A percentile compares a stretch with the other conserved stretches of the same genome.
Conservation (phyloP, 2,797 vertebrate genomes). For the Manis javanica region DNA sequence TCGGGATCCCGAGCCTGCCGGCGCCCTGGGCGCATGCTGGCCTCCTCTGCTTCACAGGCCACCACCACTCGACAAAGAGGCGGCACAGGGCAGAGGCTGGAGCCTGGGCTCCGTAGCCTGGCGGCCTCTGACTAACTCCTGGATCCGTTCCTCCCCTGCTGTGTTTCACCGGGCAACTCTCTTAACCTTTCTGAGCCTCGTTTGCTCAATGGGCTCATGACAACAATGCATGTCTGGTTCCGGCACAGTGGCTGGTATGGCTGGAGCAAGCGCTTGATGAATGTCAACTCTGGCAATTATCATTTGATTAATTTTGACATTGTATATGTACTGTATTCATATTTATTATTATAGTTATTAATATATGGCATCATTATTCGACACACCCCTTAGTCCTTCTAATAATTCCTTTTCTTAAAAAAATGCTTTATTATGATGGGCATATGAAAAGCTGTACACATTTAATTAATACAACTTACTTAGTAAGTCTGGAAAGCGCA, state of each 20-base stretch:
- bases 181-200: background rate
- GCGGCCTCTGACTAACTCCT: fast-evolving
- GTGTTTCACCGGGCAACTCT: background rate
- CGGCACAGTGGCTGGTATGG: fast-evolving
- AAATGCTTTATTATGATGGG: background rate
- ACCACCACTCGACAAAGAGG: too few species aligned
- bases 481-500: background rate
- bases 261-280: background rate
- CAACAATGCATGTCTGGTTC: background rate
- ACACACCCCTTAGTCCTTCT: background rate
- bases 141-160: fast-evolving
- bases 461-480: background rate
- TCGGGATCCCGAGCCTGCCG: fast-evolving
- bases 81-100: background rate
- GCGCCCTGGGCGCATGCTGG: background rate
- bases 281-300: background rate
- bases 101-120: background rate
- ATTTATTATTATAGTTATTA: too few species aligned
- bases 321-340: background rate
- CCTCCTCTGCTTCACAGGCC: background rate
- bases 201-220: background rate
- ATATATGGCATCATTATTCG: too few species aligned
- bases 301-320: background rate
- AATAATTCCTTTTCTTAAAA: background rate
- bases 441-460: background rate